Conservation (phyloP, 1,140 invertebrate species). For the Conus ventricosus region DNA sequence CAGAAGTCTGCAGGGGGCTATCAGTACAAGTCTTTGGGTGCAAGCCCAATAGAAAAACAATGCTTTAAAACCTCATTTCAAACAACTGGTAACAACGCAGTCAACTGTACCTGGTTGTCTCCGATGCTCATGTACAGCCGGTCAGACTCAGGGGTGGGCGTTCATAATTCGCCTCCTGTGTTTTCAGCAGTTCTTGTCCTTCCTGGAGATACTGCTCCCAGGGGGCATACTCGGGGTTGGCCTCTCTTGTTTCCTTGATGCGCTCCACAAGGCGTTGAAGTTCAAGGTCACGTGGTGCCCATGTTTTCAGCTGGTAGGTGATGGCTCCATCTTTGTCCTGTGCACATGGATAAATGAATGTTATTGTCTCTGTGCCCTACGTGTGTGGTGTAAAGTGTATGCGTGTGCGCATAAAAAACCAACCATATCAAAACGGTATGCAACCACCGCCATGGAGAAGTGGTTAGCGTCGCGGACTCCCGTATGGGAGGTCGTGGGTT, state of each 20-base stretch:
- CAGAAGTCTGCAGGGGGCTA: too few relatives aligned
- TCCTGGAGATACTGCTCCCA: slow-evolving; percentile 84
- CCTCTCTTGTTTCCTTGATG: slow-evolving; percentile 77
- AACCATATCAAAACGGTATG: too few relatives aligned
- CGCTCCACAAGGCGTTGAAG: slow-evolving; percentile 86
- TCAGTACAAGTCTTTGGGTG: too few relatives aligned
- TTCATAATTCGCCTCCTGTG: slow-evolving; percentile 78
- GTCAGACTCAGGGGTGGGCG: slow-evolving; percentile 88
- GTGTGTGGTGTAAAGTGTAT: too few relatives aligned
- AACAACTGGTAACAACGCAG: too few relatives aligned
- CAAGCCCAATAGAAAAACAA: too few relatives aligned
- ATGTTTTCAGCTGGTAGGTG: slow-evolving; percentile 67
- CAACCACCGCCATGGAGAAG: too few relatives aligned
- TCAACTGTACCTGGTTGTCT: slow-evolving; percentile 81
- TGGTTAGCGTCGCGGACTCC: too few relatives aligned
- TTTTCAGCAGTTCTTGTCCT: slow-evolving; percentile 74
- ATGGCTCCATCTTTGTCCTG: slow-evolving; percentile 45
- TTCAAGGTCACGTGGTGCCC: slow-evolving; percentile 60
- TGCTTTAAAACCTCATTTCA: too few relatives aligned
- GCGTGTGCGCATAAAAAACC: too few relatives aligned
- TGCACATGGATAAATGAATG: neutral
- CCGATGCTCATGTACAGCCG: slow-evolving; percentile 96
- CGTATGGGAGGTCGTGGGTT: too few relatives aligned
- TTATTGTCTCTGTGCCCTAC: too few relatives aligned
- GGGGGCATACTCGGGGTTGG: slow-evolving; percentile 66